These are phyloP conservation scores for Phytoseiulus persimilis DNA, from an alignment of 2,888 invertebrate genomes.

Conservation along the genomic window DNA sequence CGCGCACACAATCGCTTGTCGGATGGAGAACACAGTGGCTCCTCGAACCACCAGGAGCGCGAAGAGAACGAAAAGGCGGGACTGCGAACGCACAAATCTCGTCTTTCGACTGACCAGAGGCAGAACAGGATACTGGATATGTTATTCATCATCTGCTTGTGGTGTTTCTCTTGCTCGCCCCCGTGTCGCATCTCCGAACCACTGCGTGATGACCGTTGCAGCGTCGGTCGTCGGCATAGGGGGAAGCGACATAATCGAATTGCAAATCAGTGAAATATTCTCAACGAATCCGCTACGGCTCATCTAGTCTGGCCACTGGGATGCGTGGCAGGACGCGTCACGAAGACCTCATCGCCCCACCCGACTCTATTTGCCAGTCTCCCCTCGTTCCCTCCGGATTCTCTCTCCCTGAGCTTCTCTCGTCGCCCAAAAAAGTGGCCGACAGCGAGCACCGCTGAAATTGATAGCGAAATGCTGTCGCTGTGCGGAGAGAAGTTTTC, in stretches of 20 bases:
- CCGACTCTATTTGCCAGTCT: background rate
- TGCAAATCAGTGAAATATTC: slow-evolving; percentile 37
- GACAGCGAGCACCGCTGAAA: background rate
- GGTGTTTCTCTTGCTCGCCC: background rate
- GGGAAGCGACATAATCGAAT: slow-evolving; percentile 25
- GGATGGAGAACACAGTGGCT: background rate
- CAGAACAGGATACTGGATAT: background rate
- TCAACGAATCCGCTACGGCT: slow-evolving; percentile 11
- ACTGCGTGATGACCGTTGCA: background rate
- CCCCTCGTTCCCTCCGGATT: background rate
- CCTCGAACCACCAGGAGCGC: background rate
- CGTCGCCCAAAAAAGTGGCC: background rate
- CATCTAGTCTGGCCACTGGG: background rate
- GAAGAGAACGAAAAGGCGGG: background rate
- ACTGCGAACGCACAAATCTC: background rate
- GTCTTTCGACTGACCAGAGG: background rate
- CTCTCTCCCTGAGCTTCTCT: background rate
- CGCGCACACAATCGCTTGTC: background rate
- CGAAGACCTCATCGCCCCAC: background rate
- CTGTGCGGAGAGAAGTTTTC: background rate
- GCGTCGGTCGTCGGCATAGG: background rate
- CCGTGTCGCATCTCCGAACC: background rate
- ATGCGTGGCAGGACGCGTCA: background rate
- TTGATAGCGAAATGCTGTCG: background rate
- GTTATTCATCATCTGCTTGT: background rate